Evolutionary conservation across 2,797 vertebrate genomes (phyloP).

Genomic region (Channa striata): DNA sequence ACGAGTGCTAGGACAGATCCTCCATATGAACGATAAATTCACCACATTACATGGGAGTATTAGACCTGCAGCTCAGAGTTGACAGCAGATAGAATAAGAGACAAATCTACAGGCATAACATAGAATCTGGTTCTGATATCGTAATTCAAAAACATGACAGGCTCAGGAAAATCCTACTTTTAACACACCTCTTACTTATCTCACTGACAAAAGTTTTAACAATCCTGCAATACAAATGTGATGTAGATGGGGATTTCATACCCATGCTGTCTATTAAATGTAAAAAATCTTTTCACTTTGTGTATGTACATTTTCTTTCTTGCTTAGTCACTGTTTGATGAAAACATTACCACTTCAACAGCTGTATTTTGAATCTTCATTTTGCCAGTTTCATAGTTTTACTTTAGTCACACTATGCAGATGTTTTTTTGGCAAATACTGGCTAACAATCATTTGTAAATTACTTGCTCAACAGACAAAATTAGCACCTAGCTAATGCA

Average conservation of each 20-base stretch:
- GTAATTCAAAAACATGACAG: conserved; percentile 30
- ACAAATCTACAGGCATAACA: conserved; percentile 66
- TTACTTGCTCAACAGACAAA: too few species aligned
- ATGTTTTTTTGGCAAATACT: too few species aligned
- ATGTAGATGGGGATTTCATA: conserved; percentile 2
- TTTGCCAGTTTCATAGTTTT: too few species aligned
- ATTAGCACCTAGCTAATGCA: too few species aligned
- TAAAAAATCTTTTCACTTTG: too few species aligned
- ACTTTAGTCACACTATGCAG: too few species aligned
- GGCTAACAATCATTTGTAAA: too few species aligned
- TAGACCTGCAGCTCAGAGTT: conserved; percentile 57
- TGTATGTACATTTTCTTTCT: too few species aligned
- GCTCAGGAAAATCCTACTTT: conserved; percentile 41
- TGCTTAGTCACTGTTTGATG: too few species aligned
- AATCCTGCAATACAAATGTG: conserved; percentile 13
- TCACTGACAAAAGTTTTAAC: not conserved
- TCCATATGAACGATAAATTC: conserved; percentile 71
- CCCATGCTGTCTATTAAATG: too few species aligned
- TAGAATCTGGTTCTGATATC: conserved; percentile 43
- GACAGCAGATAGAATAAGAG: conserved; percentile 64
- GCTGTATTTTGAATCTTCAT: too few species aligned
- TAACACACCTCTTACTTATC: conserved; percentile 22
- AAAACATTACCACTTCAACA: too few species aligned
- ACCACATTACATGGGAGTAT: conserved; percentile 70
- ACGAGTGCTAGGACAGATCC: conserved; percentile 47